Conservation (phyloP, 30 jellyfish, hydroid and myxozoan species). For the Aurelia sp. region DNA sequence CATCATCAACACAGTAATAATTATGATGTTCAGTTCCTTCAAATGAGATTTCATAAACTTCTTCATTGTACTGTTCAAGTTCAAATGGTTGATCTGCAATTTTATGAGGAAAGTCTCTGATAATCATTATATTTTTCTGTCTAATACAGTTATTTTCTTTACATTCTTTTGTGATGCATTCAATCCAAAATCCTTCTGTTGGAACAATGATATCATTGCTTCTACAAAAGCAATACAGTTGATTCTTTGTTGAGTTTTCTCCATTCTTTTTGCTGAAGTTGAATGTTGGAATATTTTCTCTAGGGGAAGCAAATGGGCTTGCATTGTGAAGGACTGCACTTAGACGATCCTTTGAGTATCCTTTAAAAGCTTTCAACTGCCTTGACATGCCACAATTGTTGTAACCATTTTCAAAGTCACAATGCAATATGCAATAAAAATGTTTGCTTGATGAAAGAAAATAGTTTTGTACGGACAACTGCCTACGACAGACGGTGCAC, state of each 20-base stretch:
- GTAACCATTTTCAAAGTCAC: conserved; percentile 81
- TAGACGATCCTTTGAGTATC: conserved; percentile 63
- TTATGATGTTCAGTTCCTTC: conserved; percentile 80
- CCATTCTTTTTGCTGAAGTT: background rate
- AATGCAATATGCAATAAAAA: conserved; percentile 88
- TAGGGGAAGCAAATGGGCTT: conserved; percentile 60
- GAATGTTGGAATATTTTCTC: conserved; percentile 7
- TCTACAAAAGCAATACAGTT: conserved; percentile 73
- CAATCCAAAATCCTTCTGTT: conserved; percentile 85
- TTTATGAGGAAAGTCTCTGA: conserved; percentile 61
- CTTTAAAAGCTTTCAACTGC: conserved; percentile 80
- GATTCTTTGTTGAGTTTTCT: conserved; percentile 4
- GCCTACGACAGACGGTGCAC: conserved; percentile 84
- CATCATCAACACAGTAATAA: conserved; percentile 83
- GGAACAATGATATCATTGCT: conserved; percentile 45
- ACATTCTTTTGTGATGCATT: conserved; percentile 83
- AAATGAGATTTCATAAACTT: conserved; percentile 89
- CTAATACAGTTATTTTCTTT: conserved; percentile 64
- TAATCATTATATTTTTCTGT: conserved; percentile 42
- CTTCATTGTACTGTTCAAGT: conserved; percentile 93
- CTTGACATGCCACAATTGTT: conserved; percentile 75
- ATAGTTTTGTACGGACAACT: conserved; percentile 71
- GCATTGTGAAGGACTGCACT: conserved; percentile 46
- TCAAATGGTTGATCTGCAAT: conserved; percentile 72
- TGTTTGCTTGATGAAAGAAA: conserved; percentile 79